phyloP scores from a whole-genome alignment of 2,113 vertebrate genomes.

The Echinops telfairi region DNA sequence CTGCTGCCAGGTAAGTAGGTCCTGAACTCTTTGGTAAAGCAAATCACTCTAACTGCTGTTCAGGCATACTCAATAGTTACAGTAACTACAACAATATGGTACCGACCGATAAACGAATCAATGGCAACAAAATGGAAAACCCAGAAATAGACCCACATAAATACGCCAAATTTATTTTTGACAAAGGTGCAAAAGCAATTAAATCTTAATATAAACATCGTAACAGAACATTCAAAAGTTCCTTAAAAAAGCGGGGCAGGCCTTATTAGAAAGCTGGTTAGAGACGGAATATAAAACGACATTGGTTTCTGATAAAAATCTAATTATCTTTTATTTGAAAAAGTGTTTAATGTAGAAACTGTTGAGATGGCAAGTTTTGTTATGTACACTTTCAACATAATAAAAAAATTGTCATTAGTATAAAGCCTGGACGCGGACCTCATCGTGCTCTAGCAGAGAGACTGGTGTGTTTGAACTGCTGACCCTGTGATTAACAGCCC shows the following conservation, averaged over 20 bases:
- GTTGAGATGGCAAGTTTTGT: not conserved
- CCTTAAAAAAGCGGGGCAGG: not conserved
- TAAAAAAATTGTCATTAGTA: not conserved
- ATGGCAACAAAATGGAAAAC: not conserved
- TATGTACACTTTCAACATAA: not conserved
- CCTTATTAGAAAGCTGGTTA: constrained; percentile 6
- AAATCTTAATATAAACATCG: not conserved
- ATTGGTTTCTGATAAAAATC: constrained; percentile 17
- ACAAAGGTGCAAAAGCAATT: not conserved
- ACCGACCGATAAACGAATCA: not conserved
- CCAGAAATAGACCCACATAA: not conserved
- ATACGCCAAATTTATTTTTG: not conserved
- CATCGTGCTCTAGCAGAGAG: too few species aligned
- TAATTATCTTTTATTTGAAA: constrained; percentile 49
- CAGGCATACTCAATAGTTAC: not conserved
- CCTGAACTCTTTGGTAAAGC: constrained; percentile 78
- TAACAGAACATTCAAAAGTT: not conserved
- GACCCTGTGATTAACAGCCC: too few species aligned
- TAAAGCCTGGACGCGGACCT: not conserved
- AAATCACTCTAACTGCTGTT: not conserved
- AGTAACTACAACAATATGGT: not conserved
- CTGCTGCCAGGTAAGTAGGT: constrained; percentile 90
- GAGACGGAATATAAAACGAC: not conserved
- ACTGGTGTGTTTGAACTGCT: too few species aligned
- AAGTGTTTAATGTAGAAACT: constrained; percentile 15